Evolutionary conservation across 2,113 vertebrate genomes (phyloP), one percentile per base, ranked within the genome.

Genomic region (Oncorhynchus mykiss): DNA sequence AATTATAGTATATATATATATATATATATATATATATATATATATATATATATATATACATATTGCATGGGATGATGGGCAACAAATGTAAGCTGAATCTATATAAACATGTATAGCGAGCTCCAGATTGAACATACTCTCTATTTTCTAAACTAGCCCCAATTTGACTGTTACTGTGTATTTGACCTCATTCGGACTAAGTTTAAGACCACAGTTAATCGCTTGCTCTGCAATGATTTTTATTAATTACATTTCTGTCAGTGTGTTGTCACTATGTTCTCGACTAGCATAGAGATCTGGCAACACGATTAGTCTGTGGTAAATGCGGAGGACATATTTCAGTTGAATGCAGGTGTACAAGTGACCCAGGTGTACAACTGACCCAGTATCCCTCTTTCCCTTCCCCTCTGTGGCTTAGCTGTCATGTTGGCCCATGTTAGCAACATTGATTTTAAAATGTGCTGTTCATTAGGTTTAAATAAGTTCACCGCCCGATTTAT

Each of bases 31-130:
- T 1, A 7, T 34, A 7, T n/a, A n/a, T n/a, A n/a, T n/a, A 16
- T 51, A 83, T 8, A 39, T 13, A 51, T 51, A 83, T 2, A 9
- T 39, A 39, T 34, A 7, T 34, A 34, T 0, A 11, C 9, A 0
- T 45, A 45, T 79, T 4, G 74, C 72, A 80, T 66, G 70, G 82
- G 87, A 87, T 79, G 68, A 71, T 72, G 74, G 88, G 82, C 82
- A 82, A 81, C 76, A 82, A 84, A 86, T 85, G 81, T 85, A 80
- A 88, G 80, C 89, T 92, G 84, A 90, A 89, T 90, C 89, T 89
- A 85, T 77, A 85, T 76, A 70, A 83, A 79, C 64, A 77, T 62
- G 11, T 80, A 77, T 80, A 34, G 31, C 16, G 4, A 39, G 11
- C 60, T 64, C 20, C 65, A 25, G 39, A 74, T 71, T 75, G 83